phyloP scores from a whole-genome alignment of 2,888 invertebrate species.

The Cryptus viduatorius region DNA sequence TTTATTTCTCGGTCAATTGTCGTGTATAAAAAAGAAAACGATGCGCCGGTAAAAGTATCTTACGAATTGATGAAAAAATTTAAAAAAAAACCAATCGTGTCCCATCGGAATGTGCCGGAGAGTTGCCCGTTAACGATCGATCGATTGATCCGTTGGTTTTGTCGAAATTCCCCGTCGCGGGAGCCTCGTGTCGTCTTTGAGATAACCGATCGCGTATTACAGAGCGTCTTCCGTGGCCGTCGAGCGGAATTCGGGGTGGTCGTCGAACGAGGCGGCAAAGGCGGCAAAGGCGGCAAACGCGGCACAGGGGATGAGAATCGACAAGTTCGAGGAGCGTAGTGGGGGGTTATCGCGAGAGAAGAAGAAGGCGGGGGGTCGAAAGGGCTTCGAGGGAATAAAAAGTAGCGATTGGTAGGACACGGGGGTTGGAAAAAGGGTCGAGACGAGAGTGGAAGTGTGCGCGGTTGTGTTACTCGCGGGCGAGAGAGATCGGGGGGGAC shows the following conservation, averaged over 20 bases:
- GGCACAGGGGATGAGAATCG: slow-evolving; percentile 51
- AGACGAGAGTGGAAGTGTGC: slow-evolving; percentile 52
- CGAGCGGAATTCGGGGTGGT: slow-evolving; percentile 52
- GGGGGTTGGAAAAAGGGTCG: slow-evolving; percentile 75
- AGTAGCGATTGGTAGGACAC: slow-evolving; percentile 82
- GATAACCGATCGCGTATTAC: slow-evolving; percentile 52
- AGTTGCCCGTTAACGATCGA: neutral
- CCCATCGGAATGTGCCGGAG: too few relatives aligned
- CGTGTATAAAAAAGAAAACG: neutral
- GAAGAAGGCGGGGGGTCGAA: slow-evolving; percentile 66
- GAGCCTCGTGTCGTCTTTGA: slow-evolving; percentile 38
- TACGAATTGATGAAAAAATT: too few relatives aligned
- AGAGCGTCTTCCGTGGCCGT: slow-evolving; percentile 64
- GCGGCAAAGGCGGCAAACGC: neutral
- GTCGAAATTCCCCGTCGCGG: slow-evolving; percentile 35
- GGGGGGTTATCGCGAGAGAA: slow-evolving; percentile 49
- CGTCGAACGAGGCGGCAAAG: slow-evolving; percentile 11
- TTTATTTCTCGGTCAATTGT: slow-evolving; percentile 1
- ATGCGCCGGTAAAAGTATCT: too few relatives aligned
- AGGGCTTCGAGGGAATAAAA: slow-evolving; percentile 73
- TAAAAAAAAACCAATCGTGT: too few relatives aligned
- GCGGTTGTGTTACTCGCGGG: slow-evolving; percentile 19
- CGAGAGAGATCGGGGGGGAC: slow-evolving; percentile 34
- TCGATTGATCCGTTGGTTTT: slow-evolving; percentile 35
- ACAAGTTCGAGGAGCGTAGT: slow-evolving; percentile 38